A percentile compares a stretch with the other conserved stretches of the same genome.
phyloP scores from a whole-genome alignment of 2,888 invertebrate species.

The Eledona agricola region DNA sequence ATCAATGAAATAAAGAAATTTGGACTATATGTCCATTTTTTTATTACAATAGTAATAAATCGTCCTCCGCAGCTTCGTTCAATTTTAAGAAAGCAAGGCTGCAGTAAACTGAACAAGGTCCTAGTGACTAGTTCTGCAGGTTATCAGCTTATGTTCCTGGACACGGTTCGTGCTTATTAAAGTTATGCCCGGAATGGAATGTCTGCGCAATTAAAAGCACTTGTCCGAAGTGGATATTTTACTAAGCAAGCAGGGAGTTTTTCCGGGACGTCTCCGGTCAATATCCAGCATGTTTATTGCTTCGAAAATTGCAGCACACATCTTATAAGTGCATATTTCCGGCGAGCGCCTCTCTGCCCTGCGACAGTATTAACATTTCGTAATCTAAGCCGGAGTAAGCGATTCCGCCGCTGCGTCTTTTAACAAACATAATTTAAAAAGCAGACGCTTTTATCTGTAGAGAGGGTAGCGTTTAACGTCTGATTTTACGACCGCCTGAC shows the following conservation, averaged over 20 bases:
- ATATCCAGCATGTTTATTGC: constrained; percentile 19
- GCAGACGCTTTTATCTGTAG: constrained; percentile 23
- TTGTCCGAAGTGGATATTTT: constrained; percentile 29
- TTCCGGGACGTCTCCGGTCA: constrained; percentile 21
- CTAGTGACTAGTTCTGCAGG: no score
- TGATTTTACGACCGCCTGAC: constrained; percentile 35
- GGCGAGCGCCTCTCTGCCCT: neutral
- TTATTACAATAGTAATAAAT: no score
- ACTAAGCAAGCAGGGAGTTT: constrained; percentile 23
- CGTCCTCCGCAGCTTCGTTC: no score
- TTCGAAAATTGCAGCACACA: constrained; percentile 6
- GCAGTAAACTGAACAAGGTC: no score
- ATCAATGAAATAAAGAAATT: no score
- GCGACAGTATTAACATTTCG: constrained; percentile 13
- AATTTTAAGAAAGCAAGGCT: no score
- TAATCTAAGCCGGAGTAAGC: neutral
- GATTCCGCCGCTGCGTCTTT: constrained; percentile 1
- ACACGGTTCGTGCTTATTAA: no score
- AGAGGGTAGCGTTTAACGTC: constrained; percentile 32
- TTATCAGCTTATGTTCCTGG: no score
- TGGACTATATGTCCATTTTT: no score
- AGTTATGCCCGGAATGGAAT: constrained; percentile 28
- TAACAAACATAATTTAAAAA: constrained; percentile 29
- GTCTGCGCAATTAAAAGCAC: constrained; percentile 31
- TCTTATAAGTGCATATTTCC: constrained; percentile 5